Conservation (phyloP, 2,797 vertebrate species). For the Melanotaenia pygmaea region DNA sequence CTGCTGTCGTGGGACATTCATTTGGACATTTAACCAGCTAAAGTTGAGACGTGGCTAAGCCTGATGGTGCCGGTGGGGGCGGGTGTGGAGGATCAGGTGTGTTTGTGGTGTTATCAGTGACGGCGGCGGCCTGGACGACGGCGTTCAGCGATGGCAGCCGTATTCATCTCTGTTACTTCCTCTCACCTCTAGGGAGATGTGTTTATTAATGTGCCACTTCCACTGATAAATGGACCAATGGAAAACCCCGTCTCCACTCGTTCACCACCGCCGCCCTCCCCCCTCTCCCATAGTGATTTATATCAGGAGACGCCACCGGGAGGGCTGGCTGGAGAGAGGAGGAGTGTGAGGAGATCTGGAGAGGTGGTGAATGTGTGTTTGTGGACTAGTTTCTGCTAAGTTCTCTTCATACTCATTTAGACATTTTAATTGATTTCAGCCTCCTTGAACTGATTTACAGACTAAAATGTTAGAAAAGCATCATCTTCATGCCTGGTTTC, state of each 20-base stretch:
- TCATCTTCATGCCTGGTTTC: no score
- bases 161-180: slow-evolving; percentile 91
- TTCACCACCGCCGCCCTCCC: slow-evolving; percentile 57
- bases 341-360: slow-evolving; percentile 3
- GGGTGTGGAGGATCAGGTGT: slow-evolving; percentile 4
- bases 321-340: background rate
- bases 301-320: slow-evolving; percentile 48
- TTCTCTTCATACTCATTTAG: no score
- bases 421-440: no score
- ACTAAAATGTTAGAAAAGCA: no score
- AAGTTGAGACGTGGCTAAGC: slow-evolving; percentile 26
- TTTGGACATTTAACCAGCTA: slow-evolving; percentile 52
- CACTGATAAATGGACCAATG: slow-evolving; percentile 92
- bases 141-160: slow-evolving; percentile 84
- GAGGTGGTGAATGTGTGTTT: no score
- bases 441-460: no score
- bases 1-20: slow-evolving; percentile 37
- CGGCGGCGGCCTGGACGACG: slow-evolving; percentile 35
- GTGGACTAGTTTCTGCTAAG: no score
- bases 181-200: slow-evolving; percentile 90
- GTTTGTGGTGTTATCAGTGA: slow-evolving; percentile 62
- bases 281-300: slow-evolving; percentile 68
- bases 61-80: slow-evolving; percentile 1
- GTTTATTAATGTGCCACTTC: slow-evolving; percentile 95
- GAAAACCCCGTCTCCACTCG: slow-evolving; percentile 84